These are phyloP conservation scores for Clarias fuscus DNA, from an alignment of 2,797 vertebrate genomes.

Conservation along the genomic window DNA sequence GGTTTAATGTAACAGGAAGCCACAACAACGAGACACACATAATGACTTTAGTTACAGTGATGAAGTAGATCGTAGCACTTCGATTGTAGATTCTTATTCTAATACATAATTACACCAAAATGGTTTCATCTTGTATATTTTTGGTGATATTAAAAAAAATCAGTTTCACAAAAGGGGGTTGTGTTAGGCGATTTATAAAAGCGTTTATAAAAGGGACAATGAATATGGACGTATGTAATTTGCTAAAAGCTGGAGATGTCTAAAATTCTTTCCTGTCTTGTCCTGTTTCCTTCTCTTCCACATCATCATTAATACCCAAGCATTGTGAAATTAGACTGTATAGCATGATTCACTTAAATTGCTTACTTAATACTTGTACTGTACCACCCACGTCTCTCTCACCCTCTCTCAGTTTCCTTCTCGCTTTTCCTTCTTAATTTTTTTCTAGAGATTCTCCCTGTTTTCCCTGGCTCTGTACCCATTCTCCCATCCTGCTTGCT, in stretches of 20 bases:
- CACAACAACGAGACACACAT: background rate
- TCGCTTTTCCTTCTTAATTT: background rate
- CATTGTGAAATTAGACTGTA: background rate
- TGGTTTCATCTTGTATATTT: background rate
- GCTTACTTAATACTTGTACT: background rate
- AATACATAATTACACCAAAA: background rate
- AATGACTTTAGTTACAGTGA: background rate
- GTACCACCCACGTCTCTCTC: background rate
- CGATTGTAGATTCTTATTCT: background rate
- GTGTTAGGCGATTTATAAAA: background rate
- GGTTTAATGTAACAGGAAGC: background rate
- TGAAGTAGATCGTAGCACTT: background rate
- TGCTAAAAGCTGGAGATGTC: background rate
- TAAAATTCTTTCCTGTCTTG: background rate
- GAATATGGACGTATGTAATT: background rate
- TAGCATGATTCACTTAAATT: background rate
- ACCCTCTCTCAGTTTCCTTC: background rate
- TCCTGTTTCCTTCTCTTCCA: background rate
- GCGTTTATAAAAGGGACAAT: background rate
- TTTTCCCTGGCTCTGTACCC: conserved; percentile 23
- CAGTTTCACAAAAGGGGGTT: background rate
- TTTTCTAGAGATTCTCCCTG: background rate
- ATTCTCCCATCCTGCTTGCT: background rate
- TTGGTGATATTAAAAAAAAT: background rate
- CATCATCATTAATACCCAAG: background rate